A percentile compares a stretch with the other conserved stretches of the same genome.
phyloP scores from a whole-genome alignment of 2,113 vertebrate species.

The Excalfactoria chinensis region DNA sequence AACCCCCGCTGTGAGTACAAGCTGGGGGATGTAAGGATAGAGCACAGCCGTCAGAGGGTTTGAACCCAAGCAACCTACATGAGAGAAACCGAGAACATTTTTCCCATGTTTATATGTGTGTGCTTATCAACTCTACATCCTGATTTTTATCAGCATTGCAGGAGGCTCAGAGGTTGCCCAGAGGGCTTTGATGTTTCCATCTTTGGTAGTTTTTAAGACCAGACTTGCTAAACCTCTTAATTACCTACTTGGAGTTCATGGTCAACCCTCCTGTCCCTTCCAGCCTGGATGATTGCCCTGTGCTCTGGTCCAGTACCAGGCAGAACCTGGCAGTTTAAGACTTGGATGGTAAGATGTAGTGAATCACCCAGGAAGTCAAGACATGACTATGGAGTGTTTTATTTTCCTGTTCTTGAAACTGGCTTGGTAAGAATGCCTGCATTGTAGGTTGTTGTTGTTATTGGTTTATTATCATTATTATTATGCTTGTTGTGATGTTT shows the following conservation, averaged over 20 bases:
- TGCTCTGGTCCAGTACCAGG: background rate
- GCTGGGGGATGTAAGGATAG: too few species aligned
- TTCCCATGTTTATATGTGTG: background rate
- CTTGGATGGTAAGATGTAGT: background rate
- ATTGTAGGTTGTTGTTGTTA: accelerated
- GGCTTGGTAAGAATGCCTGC: background rate
- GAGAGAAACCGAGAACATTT: background rate
- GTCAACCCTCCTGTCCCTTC: background rate
- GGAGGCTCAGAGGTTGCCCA: background rate
- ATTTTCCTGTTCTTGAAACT: background rate
- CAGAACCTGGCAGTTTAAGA: background rate
- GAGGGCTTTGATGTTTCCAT: background rate
- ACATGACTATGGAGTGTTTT: background rate
- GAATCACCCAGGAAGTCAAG: background rate
- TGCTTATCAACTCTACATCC: accelerated
- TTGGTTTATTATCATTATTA: background rate
- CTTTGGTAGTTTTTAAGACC: background rate
- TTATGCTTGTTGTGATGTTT: background rate
- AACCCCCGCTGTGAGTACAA: too few species aligned
- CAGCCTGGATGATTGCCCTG: background rate
- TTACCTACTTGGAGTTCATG: background rate
- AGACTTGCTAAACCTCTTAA: background rate
- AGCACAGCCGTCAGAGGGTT: background rate
- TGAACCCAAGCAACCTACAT: background rate
- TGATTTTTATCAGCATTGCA: background rate